Conservation (phyloP, 2,797 vertebrate species). For the Melanotaenia pygmaea region DNA sequence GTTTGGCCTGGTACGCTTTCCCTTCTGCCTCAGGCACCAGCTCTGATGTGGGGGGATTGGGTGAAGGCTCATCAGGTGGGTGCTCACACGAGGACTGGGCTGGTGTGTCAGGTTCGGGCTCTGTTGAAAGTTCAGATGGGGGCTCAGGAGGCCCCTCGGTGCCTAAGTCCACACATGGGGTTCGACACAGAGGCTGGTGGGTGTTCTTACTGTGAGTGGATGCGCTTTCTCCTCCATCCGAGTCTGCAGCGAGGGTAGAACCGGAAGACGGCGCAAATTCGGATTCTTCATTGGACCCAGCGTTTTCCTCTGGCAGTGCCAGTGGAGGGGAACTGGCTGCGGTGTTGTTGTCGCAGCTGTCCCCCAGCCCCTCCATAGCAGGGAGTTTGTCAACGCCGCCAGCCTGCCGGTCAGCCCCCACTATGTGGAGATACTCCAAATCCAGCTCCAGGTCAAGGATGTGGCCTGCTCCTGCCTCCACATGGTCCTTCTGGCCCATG, state of each 20-base stretch:
- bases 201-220: conserved; percentile 54
- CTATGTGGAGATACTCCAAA: conserved; percentile 92
- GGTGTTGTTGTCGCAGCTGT: conserved; percentile 78
- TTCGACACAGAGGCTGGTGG: conserved; percentile 79
- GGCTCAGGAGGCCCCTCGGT: conserved; percentile 85
- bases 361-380: conserved; percentile 88
- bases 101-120: neutral
- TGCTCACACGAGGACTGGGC: neutral
- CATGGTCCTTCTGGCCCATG: conserved; percentile 99
- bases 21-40: neutral
- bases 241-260: neutral
- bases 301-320: conserved; percentile 79
- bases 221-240: conserved; percentile 43
- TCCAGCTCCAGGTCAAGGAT: conserved; percentile 85
- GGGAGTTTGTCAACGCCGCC: conserved; percentile 83
- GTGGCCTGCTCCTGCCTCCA: conserved; percentile 83
- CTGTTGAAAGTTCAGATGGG: conserved; percentile 65
- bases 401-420: conserved; percentile 87
- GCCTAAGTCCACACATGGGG: conserved; percentile 84
- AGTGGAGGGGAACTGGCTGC: conserved; percentile 77
- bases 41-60: conserved; percentile 37
- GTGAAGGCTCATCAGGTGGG: neutral
- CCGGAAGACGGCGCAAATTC: conserved; percentile 67
- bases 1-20: conserved; percentile 92
- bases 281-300: conserved; percentile 84